Conservation (phyloP, 2,888 invertebrate genomes). For the Pristionchus mayeri region DNA sequence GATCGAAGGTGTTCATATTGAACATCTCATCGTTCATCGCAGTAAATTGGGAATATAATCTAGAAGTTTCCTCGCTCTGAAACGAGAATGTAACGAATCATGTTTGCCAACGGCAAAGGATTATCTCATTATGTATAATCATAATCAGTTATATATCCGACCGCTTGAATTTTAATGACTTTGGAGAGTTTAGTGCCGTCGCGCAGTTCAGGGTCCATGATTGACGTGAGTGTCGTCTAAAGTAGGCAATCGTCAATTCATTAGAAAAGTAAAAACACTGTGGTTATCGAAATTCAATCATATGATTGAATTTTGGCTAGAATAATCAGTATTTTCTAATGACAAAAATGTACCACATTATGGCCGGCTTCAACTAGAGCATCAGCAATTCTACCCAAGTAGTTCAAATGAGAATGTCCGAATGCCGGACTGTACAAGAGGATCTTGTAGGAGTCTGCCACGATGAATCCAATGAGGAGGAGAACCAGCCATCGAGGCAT, state of each 20-base stretch:
- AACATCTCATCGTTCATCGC: neutral
- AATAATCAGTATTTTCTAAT: neutral
- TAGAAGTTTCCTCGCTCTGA: too few relatives aligned
- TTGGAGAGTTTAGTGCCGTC: neutral
- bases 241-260: too few relatives aligned
- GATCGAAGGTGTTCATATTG: neutral
- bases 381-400: constrained; percentile 51
- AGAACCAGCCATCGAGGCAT: too few relatives aligned
- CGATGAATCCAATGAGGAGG: neutral
- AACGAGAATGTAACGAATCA: too few relatives aligned
- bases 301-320: neutral
- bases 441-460: constrained; percentile 49
- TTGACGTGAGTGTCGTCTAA: too few relatives aligned
- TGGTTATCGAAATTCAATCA: neutral
- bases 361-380: constrained; percentile 51
- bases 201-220: too few relatives aligned
- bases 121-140: too few relatives aligned
- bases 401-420: constrained; percentile 53
- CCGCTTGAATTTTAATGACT: too few relatives aligned
- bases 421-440: constrained; percentile 50
- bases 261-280: too few relatives aligned
- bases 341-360: constrained; percentile 53
- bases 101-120: too few relatives aligned
- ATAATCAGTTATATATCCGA: too few relatives aligned
- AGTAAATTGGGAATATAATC: too few relatives aligned